Conservation (phyloP, 1,140 invertebrate species). For the Penaeus chinensis region DNA sequence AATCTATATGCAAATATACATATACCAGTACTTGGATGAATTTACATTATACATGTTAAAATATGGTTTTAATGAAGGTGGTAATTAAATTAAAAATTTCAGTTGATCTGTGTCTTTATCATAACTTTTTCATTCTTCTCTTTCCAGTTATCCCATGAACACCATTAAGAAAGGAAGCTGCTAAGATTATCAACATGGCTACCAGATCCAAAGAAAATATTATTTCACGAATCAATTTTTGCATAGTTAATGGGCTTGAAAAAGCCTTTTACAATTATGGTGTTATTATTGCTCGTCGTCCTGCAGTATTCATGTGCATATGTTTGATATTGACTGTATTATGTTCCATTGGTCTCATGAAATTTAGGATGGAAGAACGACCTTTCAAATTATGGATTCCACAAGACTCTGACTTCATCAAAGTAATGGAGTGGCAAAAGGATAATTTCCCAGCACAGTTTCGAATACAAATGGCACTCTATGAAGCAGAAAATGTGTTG, state of each 20-base stretch:
- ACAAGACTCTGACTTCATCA: conserved; percentile 76
- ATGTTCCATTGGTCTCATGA: conserved; percentile 72
- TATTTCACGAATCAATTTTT: conserved; percentile 39
- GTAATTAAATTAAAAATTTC: not conserved
- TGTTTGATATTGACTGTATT: conserved; percentile 71
- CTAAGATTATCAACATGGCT: not conserved
- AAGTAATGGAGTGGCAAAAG: conserved; percentile 79
- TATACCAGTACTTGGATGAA: not conserved
- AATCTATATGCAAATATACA: not conserved
- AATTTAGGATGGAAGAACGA: conserved; percentile 75
- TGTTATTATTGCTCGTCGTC: conserved; percentile 66
- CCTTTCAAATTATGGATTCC: conserved; percentile 81
- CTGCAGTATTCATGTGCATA: conserved; percentile 71
- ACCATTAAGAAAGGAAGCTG: not conserved
- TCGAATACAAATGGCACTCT: conserved; percentile 74
- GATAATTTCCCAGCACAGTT: conserved; percentile 76
- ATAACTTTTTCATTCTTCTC: not conserved
- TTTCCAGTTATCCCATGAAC: not conserved
- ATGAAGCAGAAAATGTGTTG: conserved; percentile 77
- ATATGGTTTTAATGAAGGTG: no score
- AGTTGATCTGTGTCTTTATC: not conserved
- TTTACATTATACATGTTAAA: not conserved
- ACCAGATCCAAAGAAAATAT: not conserved
- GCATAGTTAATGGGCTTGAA: conserved; percentile 48
- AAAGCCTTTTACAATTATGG: conserved; percentile 65